Evolutionary conservation across 1,140 invertebrate genomes (phyloP).

Genomic region (Chymomyza costata): DNA sequence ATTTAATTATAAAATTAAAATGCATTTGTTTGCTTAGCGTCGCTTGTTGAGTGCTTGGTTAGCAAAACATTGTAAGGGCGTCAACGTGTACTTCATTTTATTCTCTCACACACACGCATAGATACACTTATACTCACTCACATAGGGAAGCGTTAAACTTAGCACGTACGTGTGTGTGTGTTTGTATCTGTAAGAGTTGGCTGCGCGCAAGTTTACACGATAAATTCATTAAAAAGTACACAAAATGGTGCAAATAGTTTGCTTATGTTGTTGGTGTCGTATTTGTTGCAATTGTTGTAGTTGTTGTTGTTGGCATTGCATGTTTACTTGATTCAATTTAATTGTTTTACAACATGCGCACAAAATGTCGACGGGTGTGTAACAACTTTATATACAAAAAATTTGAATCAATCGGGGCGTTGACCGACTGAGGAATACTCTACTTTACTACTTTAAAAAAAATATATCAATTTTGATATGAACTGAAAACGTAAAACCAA

Average conservation of each 20-base stretch:
- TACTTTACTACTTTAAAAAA: no score
- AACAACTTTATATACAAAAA: no score
- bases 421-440: no score
- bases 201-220: conserved; percentile 65
- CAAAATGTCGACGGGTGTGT: no score
- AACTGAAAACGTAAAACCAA: no score
- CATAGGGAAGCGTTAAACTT: no score
- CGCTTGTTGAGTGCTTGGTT: conserved; percentile 32
- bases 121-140: conserved; percentile 4
- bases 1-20: conserved; percentile 61
- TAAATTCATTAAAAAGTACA: conserved; percentile 72
- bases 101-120: conserved; percentile 3
- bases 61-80: conserved; percentile 40
- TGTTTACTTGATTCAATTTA: conserved; percentile 62
- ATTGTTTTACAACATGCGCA: conserved; percentile 58
- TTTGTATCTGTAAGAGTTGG: conserved; percentile 41
- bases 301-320: conserved; percentile 40
- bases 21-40: conserved; percentile 25
- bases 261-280: conserved; percentile 22
- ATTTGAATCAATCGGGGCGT: no score
- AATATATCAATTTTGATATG: no score
- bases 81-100: conserved; percentile 18
- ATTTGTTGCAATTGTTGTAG: conserved; percentile 8
- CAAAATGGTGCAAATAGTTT: conserved; percentile 53
- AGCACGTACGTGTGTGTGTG: background rate